Conservation (phyloP, 1,140 invertebrate genomes). For the Odontomachus brunneus region DNA sequence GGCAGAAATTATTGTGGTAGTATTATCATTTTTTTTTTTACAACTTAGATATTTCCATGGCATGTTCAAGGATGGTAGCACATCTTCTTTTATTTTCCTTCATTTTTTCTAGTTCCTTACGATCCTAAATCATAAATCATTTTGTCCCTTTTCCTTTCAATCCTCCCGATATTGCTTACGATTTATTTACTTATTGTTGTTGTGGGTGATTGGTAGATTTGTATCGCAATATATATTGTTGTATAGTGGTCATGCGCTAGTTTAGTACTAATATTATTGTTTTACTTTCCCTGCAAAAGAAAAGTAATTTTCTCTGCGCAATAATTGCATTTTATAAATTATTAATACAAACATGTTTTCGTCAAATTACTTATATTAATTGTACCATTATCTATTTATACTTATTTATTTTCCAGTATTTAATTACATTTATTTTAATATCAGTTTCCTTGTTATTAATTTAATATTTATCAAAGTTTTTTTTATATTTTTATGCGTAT, state of each 20-base stretch:
- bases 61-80: slow-evolving; percentile 81
- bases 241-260: slow-evolving; percentile 54
- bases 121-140: slow-evolving; percentile 32
- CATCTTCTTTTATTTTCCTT: slow-evolving; percentile 63
- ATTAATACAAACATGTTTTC: slow-evolving; percentile 15
- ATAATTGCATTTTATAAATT: slow-evolving; percentile 54
- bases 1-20: slow-evolving; percentile 44
- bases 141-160: slow-evolving; percentile 41
- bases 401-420: slow-evolving; percentile 23
- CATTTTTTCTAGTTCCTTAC: slow-evolving; percentile 49
- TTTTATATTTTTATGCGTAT: slow-evolving; percentile 19
- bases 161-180: slow-evolving; percentile 66
- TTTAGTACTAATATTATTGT: slow-evolving; percentile 51
- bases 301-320: no score
- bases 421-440: slow-evolving; percentile 37
- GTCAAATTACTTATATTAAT: slow-evolving; percentile 21
- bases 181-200: slow-evolving; percentile 67
- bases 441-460: neutral
- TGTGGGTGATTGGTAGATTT: slow-evolving; percentile 71
- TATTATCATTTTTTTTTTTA: slow-evolving; percentile 37
- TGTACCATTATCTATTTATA: neutral
- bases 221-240: slow-evolving; percentile 62
- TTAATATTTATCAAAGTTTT: neutral
- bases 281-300: slow-evolving; percentile 20
- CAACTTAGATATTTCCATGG: slow-evolving; percentile 71